Evolutionary conservation across 2,888 invertebrate genomes (phyloP).

Genomic region (Lepidonotus clava): DNA sequence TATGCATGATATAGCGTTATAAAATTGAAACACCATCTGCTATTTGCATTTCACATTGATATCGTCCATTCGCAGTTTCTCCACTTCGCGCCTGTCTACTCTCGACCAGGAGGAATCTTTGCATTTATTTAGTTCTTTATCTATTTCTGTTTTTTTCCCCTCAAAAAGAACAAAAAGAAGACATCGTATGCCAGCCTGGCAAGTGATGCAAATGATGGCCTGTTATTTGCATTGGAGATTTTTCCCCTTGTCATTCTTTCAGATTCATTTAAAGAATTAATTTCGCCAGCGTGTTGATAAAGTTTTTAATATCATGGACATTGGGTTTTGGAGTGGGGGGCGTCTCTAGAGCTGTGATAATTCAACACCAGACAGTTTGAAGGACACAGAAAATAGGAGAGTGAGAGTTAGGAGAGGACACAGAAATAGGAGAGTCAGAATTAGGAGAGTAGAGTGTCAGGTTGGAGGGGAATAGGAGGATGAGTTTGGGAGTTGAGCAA

Average conservation of each 20-base stretch:
- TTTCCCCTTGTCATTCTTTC: constrained; percentile 2
- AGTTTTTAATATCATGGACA: neutral
- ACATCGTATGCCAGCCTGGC: constrained; percentile 1
- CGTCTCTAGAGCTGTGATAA: too few species aligned
- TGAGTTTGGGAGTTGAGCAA: too few species aligned
- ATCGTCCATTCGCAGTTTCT: neutral
- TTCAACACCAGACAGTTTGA: too few species aligned
- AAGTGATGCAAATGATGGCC: neutral
- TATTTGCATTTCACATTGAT: constrained; percentile 47
- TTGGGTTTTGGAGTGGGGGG: neutral
- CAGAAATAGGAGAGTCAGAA: too few species aligned
- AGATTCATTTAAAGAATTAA: constrained; percentile 40
- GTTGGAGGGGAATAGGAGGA: too few species aligned
- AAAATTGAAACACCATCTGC: constrained; percentile 52
- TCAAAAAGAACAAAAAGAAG: neutral
- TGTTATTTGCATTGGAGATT: constrained; percentile 42
- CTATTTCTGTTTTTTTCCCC: too few species aligned
- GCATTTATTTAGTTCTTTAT: constrained; percentile 13
- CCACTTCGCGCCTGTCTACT: neutral
- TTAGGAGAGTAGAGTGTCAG: too few species aligned
- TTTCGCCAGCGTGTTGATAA: constrained; percentile 24
- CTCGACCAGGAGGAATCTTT: neutral
- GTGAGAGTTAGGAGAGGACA: too few species aligned
- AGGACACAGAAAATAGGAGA: too few species aligned
- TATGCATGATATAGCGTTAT: constrained; percentile 53